Percentiles rank a stretch among this genome's conserved stretches.
Evolutionary conservation across 2,113 vertebrate genomes (phyloP).

Genomic region (Neopipo cinnamomea): DNA sequence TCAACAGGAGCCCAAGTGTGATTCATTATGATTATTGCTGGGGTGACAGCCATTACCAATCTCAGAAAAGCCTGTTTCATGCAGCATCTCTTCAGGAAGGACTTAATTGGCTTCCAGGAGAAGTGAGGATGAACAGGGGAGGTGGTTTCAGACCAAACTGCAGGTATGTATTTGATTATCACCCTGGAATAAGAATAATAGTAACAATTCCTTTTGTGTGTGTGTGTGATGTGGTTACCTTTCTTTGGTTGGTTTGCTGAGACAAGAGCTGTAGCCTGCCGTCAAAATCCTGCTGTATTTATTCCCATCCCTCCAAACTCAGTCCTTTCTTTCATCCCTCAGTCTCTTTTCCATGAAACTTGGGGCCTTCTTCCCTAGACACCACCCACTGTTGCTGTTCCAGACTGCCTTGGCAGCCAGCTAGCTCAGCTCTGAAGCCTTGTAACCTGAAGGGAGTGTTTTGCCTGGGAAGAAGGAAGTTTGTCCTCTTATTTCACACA

Average conservation of each 20-base stretch:
- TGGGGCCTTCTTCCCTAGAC: not conserved
- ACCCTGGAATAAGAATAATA: not conserved
- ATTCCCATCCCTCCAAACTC: not conserved
- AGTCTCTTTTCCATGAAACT: not conserved
- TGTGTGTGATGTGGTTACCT: not conserved
- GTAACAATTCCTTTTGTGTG: not conserved
- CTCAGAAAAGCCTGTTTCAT: slow-evolving; percentile 27
- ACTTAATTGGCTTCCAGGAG: slow-evolving; percentile 53
- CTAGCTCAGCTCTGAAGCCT: not conserved
- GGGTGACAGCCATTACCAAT: slow-evolving; percentile 38
- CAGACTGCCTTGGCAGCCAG: not conserved
- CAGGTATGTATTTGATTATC: not conserved
- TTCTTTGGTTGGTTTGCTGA: not conserved
- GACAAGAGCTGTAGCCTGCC: not conserved
- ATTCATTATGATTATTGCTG: slow-evolving; percentile 60
- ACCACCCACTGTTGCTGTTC: not conserved
- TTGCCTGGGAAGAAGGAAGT: not conserved
- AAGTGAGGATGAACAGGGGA: not conserved
- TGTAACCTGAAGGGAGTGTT: not conserved
- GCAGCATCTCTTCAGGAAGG: not conserved
- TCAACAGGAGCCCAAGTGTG: slow-evolving; percentile 38
- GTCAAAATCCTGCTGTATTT: not conserved
- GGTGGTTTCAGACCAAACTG: not conserved
- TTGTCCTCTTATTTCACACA: not conserved
- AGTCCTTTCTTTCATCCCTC: not conserved